Percentiles rank a stretch among this genome's conserved stretches.
phyloP scores from a whole-genome alignment of 1,140 invertebrate genomes.

The Cardiocondyla obscurior region DNA sequence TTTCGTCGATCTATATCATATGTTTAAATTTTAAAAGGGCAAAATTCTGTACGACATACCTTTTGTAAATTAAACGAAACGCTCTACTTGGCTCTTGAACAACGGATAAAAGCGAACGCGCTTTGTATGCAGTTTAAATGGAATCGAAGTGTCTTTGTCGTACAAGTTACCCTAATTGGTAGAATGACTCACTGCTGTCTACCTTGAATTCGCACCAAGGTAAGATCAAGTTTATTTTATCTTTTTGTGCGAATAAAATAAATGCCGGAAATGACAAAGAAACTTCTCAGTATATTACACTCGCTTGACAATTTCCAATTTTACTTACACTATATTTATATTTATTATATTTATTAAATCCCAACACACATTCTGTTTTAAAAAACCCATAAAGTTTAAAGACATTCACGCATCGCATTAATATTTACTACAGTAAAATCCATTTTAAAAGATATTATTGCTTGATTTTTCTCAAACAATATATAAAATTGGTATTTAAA shows the following conservation, averaged over 20 bases:
- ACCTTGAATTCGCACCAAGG: constrained; percentile 60
- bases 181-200: constrained; percentile 52
- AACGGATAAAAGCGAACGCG: not conserved
- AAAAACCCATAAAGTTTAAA: not conserved
- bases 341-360: too few species aligned
- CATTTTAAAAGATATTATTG: not conserved
- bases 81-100: not conserved
- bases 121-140: constrained; percentile 27
- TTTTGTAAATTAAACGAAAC: not conserved
- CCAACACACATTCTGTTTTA: not conserved
- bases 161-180: constrained; percentile 53
- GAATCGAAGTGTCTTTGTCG: constrained; percentile 21
- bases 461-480: not conserved
- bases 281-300: not conserved
- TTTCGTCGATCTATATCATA: not conserved
- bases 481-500: not conserved
- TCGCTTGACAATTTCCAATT: not conserved
- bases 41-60: not conserved
- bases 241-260: not conserved
- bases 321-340: too few species aligned
- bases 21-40: not conserved
- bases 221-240: constrained; percentile 1
- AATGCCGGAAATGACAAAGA: not conserved
- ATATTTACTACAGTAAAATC: not conserved
- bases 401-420: not conserved